Evolutionary conservation across 2,888 invertebrate species (phyloP).

Genomic region (Lasioglossum calceatum): DNA sequence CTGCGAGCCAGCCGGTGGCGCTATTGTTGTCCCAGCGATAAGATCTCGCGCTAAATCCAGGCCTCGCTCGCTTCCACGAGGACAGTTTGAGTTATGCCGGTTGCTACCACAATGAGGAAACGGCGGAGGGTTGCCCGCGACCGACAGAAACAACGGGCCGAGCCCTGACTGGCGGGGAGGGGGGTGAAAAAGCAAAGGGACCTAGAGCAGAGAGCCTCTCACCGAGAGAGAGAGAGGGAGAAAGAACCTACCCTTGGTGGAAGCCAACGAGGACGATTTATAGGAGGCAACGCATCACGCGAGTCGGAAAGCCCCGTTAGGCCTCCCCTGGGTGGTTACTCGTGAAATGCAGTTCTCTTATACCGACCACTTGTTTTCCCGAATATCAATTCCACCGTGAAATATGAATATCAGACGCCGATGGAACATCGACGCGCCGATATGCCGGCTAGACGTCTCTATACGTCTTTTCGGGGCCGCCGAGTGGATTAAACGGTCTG

Average conservation of each 20-base stretch:
- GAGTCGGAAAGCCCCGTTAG: constrained; percentile 66
- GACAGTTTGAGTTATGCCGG: constrained; percentile 80
- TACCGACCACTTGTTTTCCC: constrained; percentile 37
- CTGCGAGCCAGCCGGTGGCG: constrained; percentile 62
- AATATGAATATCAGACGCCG: constrained; percentile 30
- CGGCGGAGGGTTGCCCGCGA: constrained; percentile 47
- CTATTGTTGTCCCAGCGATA: constrained; percentile 79
- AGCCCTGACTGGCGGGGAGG: not conserved
- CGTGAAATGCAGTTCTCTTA: constrained; percentile 61
- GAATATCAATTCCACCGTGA: constrained; percentile 49
- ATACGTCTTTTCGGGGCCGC: not conserved
- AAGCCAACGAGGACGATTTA: constrained; percentile 69
- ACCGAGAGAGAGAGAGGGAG: constrained; percentile 30
- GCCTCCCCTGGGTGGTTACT: constrained; percentile 54
- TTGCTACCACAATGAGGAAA: constrained; percentile 71
- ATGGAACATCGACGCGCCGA: constrained; percentile 9
- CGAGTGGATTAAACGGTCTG: constrained; percentile 7
- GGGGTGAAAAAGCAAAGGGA: constrained; percentile 51
- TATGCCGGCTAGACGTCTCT: not conserved
- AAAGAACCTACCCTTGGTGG: not conserved
- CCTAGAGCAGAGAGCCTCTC: not conserved
- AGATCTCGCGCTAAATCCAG: constrained; percentile 78
- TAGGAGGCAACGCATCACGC: constrained; percentile 76
- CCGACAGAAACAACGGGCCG: constrained; percentile 38
- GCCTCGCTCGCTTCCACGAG: constrained; percentile 71